A percentile compares a stretch with the other conserved stretches of the same genome.
phyloP scores from a whole-genome alignment of 2,888 invertebrate species.

The Nemotelus pantherinus region DNA sequence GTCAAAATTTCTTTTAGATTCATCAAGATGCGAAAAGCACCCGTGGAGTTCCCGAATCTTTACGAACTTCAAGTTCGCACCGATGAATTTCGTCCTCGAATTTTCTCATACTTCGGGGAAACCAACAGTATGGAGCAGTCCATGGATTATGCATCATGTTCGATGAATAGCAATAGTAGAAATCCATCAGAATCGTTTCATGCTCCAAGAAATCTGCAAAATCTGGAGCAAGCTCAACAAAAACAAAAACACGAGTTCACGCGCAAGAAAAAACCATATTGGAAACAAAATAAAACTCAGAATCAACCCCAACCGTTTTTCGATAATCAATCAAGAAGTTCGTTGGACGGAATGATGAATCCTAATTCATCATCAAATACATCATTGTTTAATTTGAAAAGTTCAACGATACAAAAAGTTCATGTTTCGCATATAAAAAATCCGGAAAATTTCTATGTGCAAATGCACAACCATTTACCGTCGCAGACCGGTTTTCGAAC shows the following conservation, averaged over 20 bases:
- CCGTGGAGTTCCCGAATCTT: constrained; percentile 50
- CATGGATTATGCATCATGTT: background rate
- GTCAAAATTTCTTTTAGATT: constrained; percentile 50
- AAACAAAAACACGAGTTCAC: too few relatives aligned
- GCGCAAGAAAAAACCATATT: too few relatives aligned
- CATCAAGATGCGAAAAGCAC: constrained; percentile 50
- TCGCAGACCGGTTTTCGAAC: background rate
- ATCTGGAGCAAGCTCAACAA: too few relatives aligned
- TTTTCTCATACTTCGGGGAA: constrained; percentile 45
- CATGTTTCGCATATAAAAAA: constrained; percentile 69
- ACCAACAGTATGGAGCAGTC: background rate
- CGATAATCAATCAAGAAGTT: too few relatives aligned
- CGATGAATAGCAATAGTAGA: background rate
- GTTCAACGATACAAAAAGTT: constrained; percentile 61
- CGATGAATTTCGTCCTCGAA: constrained; percentile 9
- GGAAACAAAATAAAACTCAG: too few relatives aligned
- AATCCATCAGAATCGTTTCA: too few relatives aligned
- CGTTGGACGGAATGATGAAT: background rate
- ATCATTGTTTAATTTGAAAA: constrained; percentile 7
- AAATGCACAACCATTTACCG: constrained; percentile 53
- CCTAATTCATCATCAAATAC: background rate
- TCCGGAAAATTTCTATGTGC: constrained; percentile 70
- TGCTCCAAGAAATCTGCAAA: too few relatives aligned
- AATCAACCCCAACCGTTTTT: too few relatives aligned
- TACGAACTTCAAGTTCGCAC: constrained; percentile 38